Base-by-base conservation (phyloP, 2,797 vertebrate genomes). In the Sebastolobus alascanus region DNA sequence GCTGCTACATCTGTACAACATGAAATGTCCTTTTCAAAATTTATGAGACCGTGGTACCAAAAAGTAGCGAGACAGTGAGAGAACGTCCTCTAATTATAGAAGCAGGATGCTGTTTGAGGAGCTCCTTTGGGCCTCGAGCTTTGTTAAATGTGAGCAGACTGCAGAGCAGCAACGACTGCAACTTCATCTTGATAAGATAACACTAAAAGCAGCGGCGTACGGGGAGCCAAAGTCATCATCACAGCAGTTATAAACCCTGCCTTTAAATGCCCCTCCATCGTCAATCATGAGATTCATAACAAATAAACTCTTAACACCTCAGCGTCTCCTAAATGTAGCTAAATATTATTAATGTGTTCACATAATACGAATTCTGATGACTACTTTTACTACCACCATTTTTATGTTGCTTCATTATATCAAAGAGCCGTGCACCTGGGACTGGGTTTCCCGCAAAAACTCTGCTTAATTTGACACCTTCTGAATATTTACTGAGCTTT, bases 71-170 rank as follows among this genome's bases (percentile, higher is more conserved):
- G 56, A 69, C 22, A 56, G 43, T 14, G 37, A 38, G 46, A 85
- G 60, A 75, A 80, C 54, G 68, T 68, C 46, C 58, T 85, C 84
- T 86, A 89, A 89, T 91, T 90, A 90, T 80, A 89, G 87, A 73
- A 58, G 22, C 65, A 76, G 76, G 74, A 85, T 71, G 63, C 65
- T 29, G 59, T 54, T 9, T 63, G 78, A 82, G 77, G 60, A 73
- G 69, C 68, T 88, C 85, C 82, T 82, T 12, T 72, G 80, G 82
- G 91, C 46, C 75, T 46, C 65, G 61, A 82, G 81, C 55, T 75
- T 83, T 84, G 77, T 65, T 82, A 67, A 82, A 87, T 64, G 67
- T 60, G 69, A 73, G 67, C 55, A 38, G 60, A 38, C 35, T 64
- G 35, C 61, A 64, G 59, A 76, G 75, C 52, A 43, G 69, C 35